Conservation (phyloP, 2,797 vertebrate genomes). For the Petrocephalus sullivani region DNA sequence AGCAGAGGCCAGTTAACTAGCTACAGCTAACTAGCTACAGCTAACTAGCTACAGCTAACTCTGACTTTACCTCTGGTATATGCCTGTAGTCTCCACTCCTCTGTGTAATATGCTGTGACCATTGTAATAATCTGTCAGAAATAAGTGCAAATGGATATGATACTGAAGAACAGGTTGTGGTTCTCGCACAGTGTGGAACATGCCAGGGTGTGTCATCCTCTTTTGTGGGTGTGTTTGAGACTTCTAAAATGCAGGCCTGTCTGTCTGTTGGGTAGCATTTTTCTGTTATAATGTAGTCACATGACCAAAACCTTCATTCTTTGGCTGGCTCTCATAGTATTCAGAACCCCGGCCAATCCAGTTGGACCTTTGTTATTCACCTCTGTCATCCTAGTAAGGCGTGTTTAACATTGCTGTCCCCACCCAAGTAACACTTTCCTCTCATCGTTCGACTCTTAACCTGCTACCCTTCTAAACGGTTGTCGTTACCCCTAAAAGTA, state of each 20-base stretch:
- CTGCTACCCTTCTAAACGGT: background rate
- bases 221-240: background rate
- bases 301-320: background rate
- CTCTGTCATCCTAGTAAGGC: background rate
- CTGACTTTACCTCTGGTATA: background rate
- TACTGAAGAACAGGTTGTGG: background rate
- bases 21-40: background rate
- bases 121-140: background rate
- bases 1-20: background rate
- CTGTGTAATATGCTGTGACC: background rate
- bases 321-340: background rate
- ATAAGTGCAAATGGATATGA: background rate
- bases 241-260: background rate
- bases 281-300: conserved; percentile 2
- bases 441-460: conserved; percentile 2
- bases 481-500: background rate
- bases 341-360: background rate
- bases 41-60: background rate
- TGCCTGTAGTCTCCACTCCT: background rate
- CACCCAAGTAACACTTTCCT: conserved; percentile 29
- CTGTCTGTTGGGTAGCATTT: background rate
- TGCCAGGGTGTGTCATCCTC: background rate
- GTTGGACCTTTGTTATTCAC: background rate
- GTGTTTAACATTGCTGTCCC: conserved; percentile 37
- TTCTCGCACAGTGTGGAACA: background rate